Evolutionary conservation across 1,140 invertebrate species (phyloP).

Genomic region (Propsilocerus akamusi): DNA sequence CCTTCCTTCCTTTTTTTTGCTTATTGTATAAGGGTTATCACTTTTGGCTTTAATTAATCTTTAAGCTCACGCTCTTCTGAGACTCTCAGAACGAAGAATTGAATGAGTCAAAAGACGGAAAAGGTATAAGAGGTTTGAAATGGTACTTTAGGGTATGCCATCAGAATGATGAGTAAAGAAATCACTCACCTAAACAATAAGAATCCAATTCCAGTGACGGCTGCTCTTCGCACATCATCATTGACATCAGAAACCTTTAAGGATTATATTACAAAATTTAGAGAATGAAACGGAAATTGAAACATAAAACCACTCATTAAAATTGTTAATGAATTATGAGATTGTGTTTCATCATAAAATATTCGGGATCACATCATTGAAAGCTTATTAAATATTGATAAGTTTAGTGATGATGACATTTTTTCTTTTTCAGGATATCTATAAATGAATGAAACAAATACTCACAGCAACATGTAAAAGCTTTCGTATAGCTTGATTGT

Average conservation of each 20-base stretch:
- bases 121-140: background rate
- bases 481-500: constrained; percentile 87
- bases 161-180: background rate
- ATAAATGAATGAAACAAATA: constrained; percentile 9
- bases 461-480: constrained; percentile 87
- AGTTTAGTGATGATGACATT: no score
- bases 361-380: no score
- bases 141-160: no score
- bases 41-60: constrained; percentile 4
- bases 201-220: constrained; percentile 94
- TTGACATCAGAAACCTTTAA: constrained; percentile 88
- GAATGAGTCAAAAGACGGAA: background rate
- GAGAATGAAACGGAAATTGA: constrained; percentile 8
- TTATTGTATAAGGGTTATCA: constrained; percentile 1
- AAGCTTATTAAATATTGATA: no score
- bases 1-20: background rate
- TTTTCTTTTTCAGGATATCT: background rate
- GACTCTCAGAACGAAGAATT: background rate
- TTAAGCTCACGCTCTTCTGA: background rate
- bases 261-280: no score
- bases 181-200: constrained; percentile 61
- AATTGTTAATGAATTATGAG: no score
- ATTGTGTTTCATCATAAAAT: no score
- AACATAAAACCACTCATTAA: background rate
- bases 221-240: constrained; percentile 93